phyloP scores from a whole-genome alignment of 2,113 vertebrate species.

The Phylloscopus whistleri region DNA sequence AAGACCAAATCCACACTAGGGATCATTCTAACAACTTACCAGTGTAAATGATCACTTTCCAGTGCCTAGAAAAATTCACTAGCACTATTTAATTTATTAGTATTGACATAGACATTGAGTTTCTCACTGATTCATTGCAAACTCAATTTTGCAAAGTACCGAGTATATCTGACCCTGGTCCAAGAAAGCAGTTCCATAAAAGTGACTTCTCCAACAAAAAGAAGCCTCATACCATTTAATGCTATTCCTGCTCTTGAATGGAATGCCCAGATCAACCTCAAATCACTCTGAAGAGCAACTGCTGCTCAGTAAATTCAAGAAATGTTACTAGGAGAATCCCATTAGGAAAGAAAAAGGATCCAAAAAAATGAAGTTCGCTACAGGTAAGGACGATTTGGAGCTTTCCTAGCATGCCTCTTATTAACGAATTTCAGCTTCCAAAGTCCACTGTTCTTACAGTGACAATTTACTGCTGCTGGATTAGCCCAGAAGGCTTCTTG shows the following conservation, averaged over 20 bases:
- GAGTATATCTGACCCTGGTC: neutral
- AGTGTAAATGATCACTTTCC: neutral
- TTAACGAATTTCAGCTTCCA: neutral
- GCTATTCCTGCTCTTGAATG: neutral
- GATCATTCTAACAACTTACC: neutral
- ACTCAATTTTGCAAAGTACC: neutral
- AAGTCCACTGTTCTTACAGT: neutral
- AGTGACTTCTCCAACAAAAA: neutral
- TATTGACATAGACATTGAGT: neutral
- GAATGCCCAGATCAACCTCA: neutral
- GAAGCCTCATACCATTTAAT: neutral
- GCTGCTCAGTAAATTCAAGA: neutral
- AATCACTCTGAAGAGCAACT: neutral
- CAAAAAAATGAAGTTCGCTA: neutral
- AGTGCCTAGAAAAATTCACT: neutral
- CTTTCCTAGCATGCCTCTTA: neutral
- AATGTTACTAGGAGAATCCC: neutral
- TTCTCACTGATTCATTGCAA: neutral
- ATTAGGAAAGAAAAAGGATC: neutral
- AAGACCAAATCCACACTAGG: neutral
- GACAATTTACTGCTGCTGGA: neutral
- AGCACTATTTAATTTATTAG: neutral
- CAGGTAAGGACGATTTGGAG: neutral
- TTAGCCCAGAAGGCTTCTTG: neutral
- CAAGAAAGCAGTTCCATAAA: neutral